Evolutionary conservation across 2,113 vertebrate species (phyloP).

Genomic region (Triplophysa siluroides): DNA sequence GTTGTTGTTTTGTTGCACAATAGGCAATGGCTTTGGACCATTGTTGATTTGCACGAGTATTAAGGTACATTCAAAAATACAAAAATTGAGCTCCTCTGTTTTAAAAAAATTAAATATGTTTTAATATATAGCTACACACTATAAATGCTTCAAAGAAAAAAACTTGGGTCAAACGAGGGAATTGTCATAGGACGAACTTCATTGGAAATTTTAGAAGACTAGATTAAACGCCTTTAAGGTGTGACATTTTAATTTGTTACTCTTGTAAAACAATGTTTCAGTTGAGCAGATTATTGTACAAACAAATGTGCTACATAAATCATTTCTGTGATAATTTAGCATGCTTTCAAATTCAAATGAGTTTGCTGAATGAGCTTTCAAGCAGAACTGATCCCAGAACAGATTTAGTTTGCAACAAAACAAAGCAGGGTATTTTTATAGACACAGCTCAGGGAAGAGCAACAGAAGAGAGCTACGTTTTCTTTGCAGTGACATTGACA

Average conservation of each 20-base stretch:
- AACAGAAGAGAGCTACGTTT: neutral
- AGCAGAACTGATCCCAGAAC: neutral
- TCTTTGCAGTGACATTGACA: conserved; percentile 42
- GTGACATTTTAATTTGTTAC: neutral
- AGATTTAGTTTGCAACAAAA: conserved; percentile 26
- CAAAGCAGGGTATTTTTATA: neutral
- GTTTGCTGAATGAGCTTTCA: conserved; percentile 15
- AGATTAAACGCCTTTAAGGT: conserved; percentile 18
- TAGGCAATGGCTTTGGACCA: neutral
- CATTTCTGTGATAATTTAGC: conserved; percentile 16
- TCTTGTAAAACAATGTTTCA: neutral
- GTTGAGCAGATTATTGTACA: neutral
- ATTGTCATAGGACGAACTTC: neutral
- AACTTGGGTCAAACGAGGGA: no score
- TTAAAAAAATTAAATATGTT: no score
- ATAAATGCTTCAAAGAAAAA: no score
- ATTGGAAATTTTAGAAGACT: no score
- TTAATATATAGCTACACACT: no score
- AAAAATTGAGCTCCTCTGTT: no score
- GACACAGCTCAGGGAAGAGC: neutral
- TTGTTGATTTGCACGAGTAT: no score
- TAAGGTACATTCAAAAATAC: neutral
- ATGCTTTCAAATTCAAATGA: conserved; percentile 34
- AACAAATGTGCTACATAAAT: conserved; percentile 14
- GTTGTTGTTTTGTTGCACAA: neutral